phyloP scores from a whole-genome alignment of 2,113 vertebrate genomes.

The Chinchilla lanigera region DNA sequence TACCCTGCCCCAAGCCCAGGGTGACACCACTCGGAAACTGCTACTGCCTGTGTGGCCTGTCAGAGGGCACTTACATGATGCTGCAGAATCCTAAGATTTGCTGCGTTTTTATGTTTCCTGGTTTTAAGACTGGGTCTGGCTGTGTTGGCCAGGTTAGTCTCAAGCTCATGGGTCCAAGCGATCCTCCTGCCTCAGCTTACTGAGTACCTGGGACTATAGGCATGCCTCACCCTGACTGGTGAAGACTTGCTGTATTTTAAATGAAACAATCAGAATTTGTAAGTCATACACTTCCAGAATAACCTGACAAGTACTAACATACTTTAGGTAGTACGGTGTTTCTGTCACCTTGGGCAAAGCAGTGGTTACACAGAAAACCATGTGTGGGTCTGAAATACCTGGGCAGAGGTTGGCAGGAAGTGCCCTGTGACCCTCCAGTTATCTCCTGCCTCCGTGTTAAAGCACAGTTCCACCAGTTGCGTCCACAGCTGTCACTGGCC shows the following conservation, averaged over 20 bases:
- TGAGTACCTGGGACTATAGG: not conserved
- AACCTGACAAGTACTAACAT: not conserved
- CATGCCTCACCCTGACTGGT: not conserved
- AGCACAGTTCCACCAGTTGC: not conserved
- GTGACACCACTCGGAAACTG: rapidly evolving
- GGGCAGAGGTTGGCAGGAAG: not conserved
- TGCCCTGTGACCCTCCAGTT: rapidly evolving
- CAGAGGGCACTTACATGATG: rapidly evolving
- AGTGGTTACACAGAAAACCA: not conserved
- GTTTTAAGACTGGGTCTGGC: not conserved
- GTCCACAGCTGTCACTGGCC: not conserved
- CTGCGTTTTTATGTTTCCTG: not conserved
- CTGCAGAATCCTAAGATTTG: rapidly evolving
- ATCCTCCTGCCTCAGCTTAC: not conserved
- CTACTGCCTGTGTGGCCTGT: not conserved
- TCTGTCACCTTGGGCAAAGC: not conserved
- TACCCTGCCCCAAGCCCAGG: not conserved
- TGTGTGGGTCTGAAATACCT: rapidly evolving
- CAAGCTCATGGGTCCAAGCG: not conserved
- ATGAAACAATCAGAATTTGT: not conserved
- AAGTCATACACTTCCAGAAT: rapidly evolving
- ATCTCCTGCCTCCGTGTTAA: not conserved
- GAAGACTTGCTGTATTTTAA: not conserved
- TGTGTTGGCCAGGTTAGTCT: not conserved
- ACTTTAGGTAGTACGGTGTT: not conserved